A percentile compares a stretch with the other conserved stretches of the same genome.
Conservation (phyloP, 64 coral and sea anemone genomes). For the Trachythela sp. region DNA sequence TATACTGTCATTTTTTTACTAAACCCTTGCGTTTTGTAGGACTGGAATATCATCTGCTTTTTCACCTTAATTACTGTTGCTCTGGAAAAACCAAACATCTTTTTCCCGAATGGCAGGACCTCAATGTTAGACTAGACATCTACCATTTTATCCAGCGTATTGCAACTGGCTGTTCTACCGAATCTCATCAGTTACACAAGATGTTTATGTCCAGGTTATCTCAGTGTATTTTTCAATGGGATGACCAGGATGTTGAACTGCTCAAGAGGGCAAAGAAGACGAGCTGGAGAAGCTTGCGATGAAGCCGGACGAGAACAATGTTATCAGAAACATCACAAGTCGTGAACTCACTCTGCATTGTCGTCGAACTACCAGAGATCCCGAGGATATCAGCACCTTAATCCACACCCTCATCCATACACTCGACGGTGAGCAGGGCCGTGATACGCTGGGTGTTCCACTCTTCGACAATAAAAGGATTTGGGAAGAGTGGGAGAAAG, state of each 20-base stretch:
- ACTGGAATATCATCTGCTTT: too few relatives aligned
- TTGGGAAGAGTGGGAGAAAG: not conserved
- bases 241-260: not conserved
- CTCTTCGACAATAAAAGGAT: not conserved
- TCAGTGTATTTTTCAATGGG: constrained; percentile 19
- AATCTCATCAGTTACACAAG: not conserved
- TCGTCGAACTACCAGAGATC: not conserved
- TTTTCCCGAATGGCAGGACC: not conserved
- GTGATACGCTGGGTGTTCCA: not conserved
- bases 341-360: not conserved
- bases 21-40: too few relatives aligned
- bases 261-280: not conserved
- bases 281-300: not conserved
- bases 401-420: not conserved
- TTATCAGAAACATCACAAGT: not conserved
- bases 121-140: not conserved
- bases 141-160: not conserved
- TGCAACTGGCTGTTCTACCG: not conserved
- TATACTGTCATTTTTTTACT: too few relatives aligned
- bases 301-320: not conserved
- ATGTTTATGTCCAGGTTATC: not conserved
- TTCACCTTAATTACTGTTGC: too few relatives aligned
- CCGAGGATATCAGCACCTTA: not conserved
- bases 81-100: not conserved
- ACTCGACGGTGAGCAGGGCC: not conserved